Evolutionary conservation across 2,797 vertebrate genomes (phyloP), one percentile per base, ranked within the genome.

Genomic region (Miichthys miiuy): DNA sequence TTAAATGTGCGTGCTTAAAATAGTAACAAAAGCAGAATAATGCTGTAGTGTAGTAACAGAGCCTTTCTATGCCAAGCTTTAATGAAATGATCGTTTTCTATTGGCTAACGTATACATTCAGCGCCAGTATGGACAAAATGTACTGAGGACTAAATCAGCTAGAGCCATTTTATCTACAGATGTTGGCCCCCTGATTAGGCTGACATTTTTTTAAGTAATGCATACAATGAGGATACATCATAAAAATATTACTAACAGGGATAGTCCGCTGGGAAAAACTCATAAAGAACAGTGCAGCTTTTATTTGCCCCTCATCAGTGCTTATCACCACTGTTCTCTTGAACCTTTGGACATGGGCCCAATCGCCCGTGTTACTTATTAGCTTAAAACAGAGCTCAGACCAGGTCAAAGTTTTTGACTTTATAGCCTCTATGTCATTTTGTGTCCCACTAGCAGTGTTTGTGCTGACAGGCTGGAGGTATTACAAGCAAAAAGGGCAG

Each of bases 1-100:
- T 16, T 38, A 21, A 67, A 67, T 72, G 13, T 51, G 44, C 18
- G 41, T 11, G 83, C 90, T 88, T 89, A 90, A 91, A 90, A 89
- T 93, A 93, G 89, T 68, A 92, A 92, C 90, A 91, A 75, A 87
- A 89, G 87, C 86, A 91, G 86, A 89, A 81, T 68, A 75, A 86
- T 57, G 60, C 52, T 13, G 74, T 60, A 2, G 87, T 87, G 75
- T 89, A 70, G 85, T 86, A 71, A 90, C 87, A 89, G 80, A 47
- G 79, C 25, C 54, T 55, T 68, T 61, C 30, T 12, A 2, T 63
- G 67, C 27, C 54, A 51, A 58, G 63, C 30, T 67, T 47, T 7
- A 11, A 54, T 17, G 12, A 34, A 52, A 8, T 16, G 13, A 21
- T 25, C 4, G 6, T 63, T 75, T 72, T 18, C 12, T 51, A 23